Evolutionary conservation across 2,797 vertebrate genomes (phyloP).

Genomic region (Gorsachius magnificus): DNA sequence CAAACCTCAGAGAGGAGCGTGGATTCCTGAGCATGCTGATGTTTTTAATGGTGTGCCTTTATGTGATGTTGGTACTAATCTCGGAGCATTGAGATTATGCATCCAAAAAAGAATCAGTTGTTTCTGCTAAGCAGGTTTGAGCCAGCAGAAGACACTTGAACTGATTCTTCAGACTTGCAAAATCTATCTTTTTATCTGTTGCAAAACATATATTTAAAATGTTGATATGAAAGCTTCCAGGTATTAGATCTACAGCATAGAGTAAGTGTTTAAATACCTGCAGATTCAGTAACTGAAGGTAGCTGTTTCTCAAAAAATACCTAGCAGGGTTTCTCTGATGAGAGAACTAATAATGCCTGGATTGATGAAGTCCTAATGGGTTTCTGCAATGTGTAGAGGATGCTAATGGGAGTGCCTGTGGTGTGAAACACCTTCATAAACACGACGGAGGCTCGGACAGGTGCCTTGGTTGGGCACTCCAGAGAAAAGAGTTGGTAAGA

Average conservation of each 20-base stretch:
- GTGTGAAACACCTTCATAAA: background rate
- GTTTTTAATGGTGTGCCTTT: background rate
- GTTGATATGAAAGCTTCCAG: background rate
- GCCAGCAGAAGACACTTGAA: background rate
- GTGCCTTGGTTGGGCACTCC: background rate
- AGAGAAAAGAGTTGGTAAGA: background rate
- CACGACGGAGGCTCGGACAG: background rate
- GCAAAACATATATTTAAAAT: rapidly evolving
- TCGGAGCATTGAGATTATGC: background rate
- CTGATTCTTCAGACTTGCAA: background rate
- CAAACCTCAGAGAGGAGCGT: rapidly evolving
- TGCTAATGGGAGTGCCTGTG: background rate
- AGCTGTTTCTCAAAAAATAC: background rate
- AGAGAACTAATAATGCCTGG: background rate
- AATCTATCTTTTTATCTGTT: background rate
- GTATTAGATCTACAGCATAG: background rate
- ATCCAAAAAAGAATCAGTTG: rapidly evolving
- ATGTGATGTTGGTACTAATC: background rate
- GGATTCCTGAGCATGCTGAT: background rate
- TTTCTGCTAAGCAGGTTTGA: background rate
- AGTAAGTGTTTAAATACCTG: background rate
- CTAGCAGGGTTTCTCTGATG: background rate
- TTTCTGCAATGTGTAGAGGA: background rate
- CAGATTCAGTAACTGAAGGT: background rate
- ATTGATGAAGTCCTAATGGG: rapidly evolving